A percentile compares a stretch with the other conserved stretches of the same genome.
These are phyloP conservation scores for Anastatus disparis DNA, from an alignment of 1,140 invertebrate species.

Conservation along the genomic window DNA sequence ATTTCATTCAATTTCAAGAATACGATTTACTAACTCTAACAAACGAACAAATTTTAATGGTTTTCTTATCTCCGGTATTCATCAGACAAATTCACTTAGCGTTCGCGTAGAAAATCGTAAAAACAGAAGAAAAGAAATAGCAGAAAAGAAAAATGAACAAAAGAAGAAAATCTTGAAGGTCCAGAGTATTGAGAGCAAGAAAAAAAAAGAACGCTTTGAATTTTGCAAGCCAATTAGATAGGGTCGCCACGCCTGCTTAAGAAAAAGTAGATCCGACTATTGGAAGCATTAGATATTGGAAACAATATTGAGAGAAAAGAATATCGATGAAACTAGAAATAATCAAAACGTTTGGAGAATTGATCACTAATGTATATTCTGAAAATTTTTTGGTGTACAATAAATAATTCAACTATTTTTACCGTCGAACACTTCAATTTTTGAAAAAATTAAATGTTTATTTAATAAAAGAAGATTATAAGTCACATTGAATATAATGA, in stretches of 20 bases:
- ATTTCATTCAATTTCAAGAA: neutral
- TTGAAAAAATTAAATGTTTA: no score
- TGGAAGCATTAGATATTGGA: conserved; percentile 20
- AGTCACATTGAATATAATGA: no score
- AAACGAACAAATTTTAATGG: conserved; percentile 6
- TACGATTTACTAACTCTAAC: neutral
- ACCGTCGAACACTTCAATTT: no score
- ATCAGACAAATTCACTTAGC: conserved; percentile 11
- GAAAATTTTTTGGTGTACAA: no score
- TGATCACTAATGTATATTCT: no score
- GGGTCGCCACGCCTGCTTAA: conserved; percentile 26
- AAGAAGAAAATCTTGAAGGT: neutral
- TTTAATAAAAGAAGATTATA: no score
- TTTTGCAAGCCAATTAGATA: conserved; percentile 26
- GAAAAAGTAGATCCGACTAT: conserved; percentile 26
- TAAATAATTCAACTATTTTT: no score
- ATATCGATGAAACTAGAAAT: no score
- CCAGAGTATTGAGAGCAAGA: neutral
- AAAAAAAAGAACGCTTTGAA: neutral
- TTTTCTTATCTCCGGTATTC: neutral
- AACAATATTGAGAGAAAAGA: neutral
- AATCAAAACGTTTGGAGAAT: no score
- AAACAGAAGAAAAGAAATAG: conserved; percentile 11
- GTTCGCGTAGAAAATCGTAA: neutral
- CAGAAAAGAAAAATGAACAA: neutral